Base-by-base conservation (phyloP, 1,140 invertebrate species). In the Euura lappo region DNA sequence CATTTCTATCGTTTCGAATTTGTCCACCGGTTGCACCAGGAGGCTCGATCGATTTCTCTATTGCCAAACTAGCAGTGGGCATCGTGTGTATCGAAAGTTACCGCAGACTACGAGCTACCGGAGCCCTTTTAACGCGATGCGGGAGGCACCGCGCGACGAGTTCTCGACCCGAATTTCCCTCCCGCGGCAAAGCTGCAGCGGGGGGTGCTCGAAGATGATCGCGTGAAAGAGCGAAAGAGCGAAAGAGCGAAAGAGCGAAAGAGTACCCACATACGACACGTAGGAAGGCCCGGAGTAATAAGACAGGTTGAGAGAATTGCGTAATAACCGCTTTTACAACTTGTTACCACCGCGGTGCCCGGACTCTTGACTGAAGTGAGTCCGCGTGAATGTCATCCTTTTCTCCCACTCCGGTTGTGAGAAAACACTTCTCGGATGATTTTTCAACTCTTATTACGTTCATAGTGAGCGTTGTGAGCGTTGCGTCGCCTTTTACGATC, bases 311-410 rank as follows among this genome's bases (percentile, higher is more conserved):
- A 67, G 46, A 47, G 78, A 60, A 60, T 60, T 80, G 77, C 72
- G 77, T 76, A 80, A 80, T 74, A 77, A 80, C 77, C 71, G 71
- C 79, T 78, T 79, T 80, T 80, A 80, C 76, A 75, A 77, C 76
- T 78, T 74, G 71, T 80, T 77, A 75, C 72, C 28, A 69, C 64
- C 76, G 66, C 66, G 28, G 28, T 10, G 8, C 66, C 44, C 8
- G 10, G 44, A 44, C 66, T 28, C 75, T 73, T 74, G 74, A 72
- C 65, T 45, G 74, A 42, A 51, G 72, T 64, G 60, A 69, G 51
- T 42, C 64, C 64, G 44, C 71, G 71, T 75, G 78, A 77, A 78
- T 77, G 78, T 79, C 75, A 77, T 78, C 78, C 51, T 60, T 60
- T 60, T n/a, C 3, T 60, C 51, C 71, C 74, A 71, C 66, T 71